Percentiles rank a stretch among this genome's conserved stretches.
Conservation (phyloP, 2,113 vertebrate species). For the Fulmarus glacialis region DNA sequence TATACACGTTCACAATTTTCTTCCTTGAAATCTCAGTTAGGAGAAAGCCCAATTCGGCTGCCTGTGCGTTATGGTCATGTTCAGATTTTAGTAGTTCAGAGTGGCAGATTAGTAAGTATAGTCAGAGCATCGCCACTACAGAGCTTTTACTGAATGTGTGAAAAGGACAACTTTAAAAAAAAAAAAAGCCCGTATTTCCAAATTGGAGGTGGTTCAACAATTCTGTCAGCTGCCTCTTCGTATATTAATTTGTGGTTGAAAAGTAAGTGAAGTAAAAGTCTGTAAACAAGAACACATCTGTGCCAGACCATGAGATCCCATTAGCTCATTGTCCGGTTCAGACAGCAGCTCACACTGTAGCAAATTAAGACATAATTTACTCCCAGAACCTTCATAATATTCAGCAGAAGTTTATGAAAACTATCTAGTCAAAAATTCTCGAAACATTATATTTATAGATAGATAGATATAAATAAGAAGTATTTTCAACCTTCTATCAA, state of each 20-base stretch:
- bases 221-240: not conserved
- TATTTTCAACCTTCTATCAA: not conserved
- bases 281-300: not conserved
- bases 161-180: not conserved
- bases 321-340: not conserved
- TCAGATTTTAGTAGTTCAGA: not conserved
- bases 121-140: not conserved
- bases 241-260: not conserved
- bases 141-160: not conserved
- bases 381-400: not conserved
- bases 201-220: not conserved
- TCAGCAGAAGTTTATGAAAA: not conserved
- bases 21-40: not conserved
- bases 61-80: rapidly evolving
- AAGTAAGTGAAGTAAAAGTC: not conserved
- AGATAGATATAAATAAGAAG: not conserved
- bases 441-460: not conserved
- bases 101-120: not conserved
- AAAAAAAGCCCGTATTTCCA: not conserved
- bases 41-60: not conserved
- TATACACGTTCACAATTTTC: not conserved
- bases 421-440: not conserved
- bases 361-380: not conserved
- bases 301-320: not conserved
- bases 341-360: not conserved